Percentiles rank a stretch among this genome's conserved stretches.
Conservation (phyloP, 35 echinoderm and acorn worm genomes). For the Apostichopus californicus region DNA sequence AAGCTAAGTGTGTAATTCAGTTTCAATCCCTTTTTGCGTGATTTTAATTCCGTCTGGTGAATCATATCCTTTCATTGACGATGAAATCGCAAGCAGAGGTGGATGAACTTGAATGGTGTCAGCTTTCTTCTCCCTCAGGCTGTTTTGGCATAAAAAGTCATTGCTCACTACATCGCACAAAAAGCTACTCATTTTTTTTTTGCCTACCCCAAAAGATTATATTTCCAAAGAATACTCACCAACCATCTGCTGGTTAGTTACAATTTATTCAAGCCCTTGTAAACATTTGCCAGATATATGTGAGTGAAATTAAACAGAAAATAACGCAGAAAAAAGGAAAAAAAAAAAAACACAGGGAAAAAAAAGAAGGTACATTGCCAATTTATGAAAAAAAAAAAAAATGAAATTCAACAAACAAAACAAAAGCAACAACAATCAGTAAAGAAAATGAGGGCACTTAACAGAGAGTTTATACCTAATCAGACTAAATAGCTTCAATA, state of each 20-base stretch:
- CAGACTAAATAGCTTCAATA: background rate
- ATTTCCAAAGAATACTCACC: slow-evolving; percentile 30
- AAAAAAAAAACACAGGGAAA: background rate
- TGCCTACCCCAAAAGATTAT: slow-evolving; percentile 21
- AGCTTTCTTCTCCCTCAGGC: slow-evolving; percentile 42
- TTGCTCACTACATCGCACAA: slow-evolving; percentile 19
- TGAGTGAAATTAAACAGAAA: slow-evolving; percentile 19
- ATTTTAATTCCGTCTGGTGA: slow-evolving; percentile 51
- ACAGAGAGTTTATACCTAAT: too few relatives aligned
- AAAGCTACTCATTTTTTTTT: background rate
- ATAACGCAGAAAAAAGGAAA: background rate
- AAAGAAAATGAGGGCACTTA: too few relatives aligned
- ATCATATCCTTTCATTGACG: slow-evolving; percentile 38
- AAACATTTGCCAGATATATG: background rate
- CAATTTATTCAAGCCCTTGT: slow-evolving; percentile 9
- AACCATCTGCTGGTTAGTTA: slow-evolving; percentile 37
- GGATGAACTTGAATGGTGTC: slow-evolving; percentile 47
- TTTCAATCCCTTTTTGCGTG: slow-evolving; percentile 34
- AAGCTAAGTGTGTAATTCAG: background rate
- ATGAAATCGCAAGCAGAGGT: slow-evolving; percentile 30
- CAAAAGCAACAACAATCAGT: too few relatives aligned
- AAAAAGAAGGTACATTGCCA: background rate
- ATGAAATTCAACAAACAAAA: too few relatives aligned
- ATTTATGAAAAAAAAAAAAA: too few relatives aligned
- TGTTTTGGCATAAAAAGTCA: slow-evolving; percentile 42